Evolutionary conservation across 2,797 vertebrate genomes (phyloP).

Genomic region (Hozukius guyotensis): DNA sequence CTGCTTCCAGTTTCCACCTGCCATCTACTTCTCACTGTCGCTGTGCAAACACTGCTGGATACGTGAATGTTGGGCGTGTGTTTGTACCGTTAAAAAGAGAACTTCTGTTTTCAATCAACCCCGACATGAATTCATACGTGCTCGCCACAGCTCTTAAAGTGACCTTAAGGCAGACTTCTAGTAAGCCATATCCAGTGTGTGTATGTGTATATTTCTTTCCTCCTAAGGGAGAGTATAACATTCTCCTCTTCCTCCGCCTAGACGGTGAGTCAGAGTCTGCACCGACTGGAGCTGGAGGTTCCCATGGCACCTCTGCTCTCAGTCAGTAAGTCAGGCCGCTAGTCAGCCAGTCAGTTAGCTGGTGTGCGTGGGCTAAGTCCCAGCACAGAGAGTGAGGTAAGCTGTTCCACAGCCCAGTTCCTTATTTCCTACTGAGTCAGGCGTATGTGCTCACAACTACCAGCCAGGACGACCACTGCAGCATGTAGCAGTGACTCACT

Average conservation of each 20-base stretch:
- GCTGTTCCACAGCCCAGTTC: slow-evolving; percentile 70
- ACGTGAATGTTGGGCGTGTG: background rate
- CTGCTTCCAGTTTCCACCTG: slow-evolving; percentile 80
- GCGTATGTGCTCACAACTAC: slow-evolving; percentile 53
- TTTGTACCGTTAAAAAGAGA: slow-evolving; percentile 5
- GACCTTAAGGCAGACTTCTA: slow-evolving; percentile 16
- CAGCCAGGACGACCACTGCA: slow-evolving; percentile 34
- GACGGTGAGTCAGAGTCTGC: slow-evolving; percentile 80
- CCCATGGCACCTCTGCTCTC: slow-evolving; percentile 63
- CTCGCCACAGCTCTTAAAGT: background rate
- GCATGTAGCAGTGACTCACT: slow-evolving; percentile 51
- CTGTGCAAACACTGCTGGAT: slow-evolving; percentile 68
- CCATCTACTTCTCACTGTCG: slow-evolving; percentile 50
- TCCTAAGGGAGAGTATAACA: slow-evolving; percentile 46
- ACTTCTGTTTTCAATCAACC: slow-evolving; percentile 48
- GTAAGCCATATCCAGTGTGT: slow-evolving; percentile 3
- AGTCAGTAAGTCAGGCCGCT: slow-evolving; percentile 59
- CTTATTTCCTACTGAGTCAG: slow-evolving; percentile 74
- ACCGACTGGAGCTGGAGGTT: slow-evolving; percentile 59
- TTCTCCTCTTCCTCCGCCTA: slow-evolving; percentile 56
- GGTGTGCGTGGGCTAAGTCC: slow-evolving; percentile 69
- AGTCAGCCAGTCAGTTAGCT: slow-evolving; percentile 47
- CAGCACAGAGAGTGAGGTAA: slow-evolving; percentile 70
- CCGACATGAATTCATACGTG: background rate
- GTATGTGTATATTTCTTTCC: slow-evolving; percentile 24